A percentile compares a stretch with the other conserved stretches of the same genome.
phyloP scores from a whole-genome alignment of 2,113 vertebrate species.

The Grus americana region DNA sequence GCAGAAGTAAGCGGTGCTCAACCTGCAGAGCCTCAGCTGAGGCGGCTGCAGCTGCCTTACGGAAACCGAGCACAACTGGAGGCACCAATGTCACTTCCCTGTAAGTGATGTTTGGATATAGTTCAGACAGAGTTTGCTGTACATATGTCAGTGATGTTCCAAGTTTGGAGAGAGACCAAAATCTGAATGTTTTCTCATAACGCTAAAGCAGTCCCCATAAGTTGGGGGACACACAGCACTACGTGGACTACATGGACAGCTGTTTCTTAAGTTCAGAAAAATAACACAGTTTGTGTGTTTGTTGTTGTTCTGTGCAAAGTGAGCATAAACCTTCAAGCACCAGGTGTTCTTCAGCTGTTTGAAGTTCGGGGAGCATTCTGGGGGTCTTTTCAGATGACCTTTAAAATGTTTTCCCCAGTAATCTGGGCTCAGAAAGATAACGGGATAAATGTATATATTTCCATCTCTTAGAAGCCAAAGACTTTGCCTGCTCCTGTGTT shows the following conservation, averaged over 20 bases:
- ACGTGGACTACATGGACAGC: fast-evolving
- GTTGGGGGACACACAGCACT: background rate
- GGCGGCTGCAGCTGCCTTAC: background rate
- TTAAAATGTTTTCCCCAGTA: background rate
- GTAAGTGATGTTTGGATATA: background rate
- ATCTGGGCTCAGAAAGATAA: background rate
- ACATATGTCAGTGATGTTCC: background rate
- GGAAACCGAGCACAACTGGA: background rate
- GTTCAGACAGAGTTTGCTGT: background rate
- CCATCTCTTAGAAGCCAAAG: background rate
- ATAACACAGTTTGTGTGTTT: background rate
- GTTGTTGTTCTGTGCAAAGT: background rate
- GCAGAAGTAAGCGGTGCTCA: background rate
- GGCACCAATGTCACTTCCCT: background rate
- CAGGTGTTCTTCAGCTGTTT: background rate
- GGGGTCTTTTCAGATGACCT: background rate
- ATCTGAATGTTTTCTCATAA: background rate
- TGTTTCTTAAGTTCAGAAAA: background rate
- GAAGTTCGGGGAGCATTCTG: background rate
- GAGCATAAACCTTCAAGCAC: background rate
- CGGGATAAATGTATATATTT: background rate
- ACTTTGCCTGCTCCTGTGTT: background rate
- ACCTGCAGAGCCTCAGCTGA: background rate
- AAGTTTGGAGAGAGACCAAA: background rate
- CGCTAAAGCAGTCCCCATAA: fast-evolving